These are phyloP conservation scores for Danio tinwini DNA, from an alignment of 2,797 vertebrate species.

Conservation along the genomic window DNA sequence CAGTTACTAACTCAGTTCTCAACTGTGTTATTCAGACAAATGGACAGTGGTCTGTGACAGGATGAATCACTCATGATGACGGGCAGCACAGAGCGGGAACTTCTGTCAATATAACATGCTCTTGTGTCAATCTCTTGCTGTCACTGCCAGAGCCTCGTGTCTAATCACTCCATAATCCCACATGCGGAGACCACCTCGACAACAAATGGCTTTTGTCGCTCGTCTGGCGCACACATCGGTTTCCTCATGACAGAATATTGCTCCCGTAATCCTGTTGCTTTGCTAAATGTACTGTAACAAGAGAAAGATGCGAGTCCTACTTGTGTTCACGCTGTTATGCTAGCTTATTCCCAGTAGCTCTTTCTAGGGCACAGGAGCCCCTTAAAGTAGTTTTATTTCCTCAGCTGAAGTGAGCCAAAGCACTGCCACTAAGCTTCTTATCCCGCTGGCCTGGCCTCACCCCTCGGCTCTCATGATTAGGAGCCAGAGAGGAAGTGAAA, in stretches of 20 bases:
- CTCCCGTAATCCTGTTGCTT: slow-evolving; percentile 15
- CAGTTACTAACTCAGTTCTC: too few relatives aligned
- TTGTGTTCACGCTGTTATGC: neutral
- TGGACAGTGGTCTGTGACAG: neutral
- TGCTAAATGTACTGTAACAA: slow-evolving; percentile 6
- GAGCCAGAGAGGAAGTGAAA: slow-evolving; percentile 31
- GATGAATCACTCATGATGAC: slow-evolving; percentile 17
- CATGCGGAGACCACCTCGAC: slow-evolving; percentile 28
- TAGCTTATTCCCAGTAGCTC: neutral
- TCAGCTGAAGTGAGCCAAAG: slow-evolving; percentile 53
- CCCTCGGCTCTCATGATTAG: slow-evolving; percentile 45
- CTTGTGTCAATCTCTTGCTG: slow-evolving; percentile 9
- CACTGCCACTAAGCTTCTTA: slow-evolving; percentile 60
- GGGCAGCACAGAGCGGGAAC: neutral
- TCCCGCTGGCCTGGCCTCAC: slow-evolving; percentile 31
- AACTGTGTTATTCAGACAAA: too few relatives aligned
- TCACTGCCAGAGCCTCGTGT: neutral
- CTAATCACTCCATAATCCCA: slow-evolving; percentile 12
- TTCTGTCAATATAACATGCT: slow-evolving; percentile 8
- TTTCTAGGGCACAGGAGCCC: slow-evolving; percentile 58
- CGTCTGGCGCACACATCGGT: slow-evolving; percentile 1
- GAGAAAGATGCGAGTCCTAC: slow-evolving; percentile 3
- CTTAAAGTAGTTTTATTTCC: slow-evolving; percentile 54
- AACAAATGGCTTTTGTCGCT: slow-evolving; percentile 25
- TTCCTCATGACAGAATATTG: slow-evolving; percentile 2